phyloP scores from a whole-genome alignment of 2,888 invertebrate genomes.

The Cyclophora albipunctata region DNA sequence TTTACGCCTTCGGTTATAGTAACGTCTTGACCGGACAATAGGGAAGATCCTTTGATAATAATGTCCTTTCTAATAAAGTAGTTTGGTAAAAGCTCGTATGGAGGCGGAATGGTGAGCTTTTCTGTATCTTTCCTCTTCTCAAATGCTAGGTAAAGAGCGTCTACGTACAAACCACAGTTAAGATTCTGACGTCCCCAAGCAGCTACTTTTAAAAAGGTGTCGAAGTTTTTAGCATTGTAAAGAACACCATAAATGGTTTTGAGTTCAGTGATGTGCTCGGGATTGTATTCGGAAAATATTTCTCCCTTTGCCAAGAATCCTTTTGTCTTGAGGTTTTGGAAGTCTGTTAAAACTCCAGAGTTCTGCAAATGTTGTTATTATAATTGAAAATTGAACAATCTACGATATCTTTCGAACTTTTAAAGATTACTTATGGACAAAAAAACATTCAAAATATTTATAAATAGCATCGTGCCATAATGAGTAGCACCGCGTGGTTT shows the following conservation, averaged over 20 bases:
- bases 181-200: slow-evolving; percentile 76
- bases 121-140: slow-evolving; percentile 75
- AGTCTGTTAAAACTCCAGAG: slow-evolving; percentile 36
- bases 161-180: slow-evolving; percentile 79
- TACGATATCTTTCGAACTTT: no score
- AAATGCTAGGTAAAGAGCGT: slow-evolving; percentile 75
- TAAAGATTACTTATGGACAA: no score
- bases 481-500: no score
- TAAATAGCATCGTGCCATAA: no score
- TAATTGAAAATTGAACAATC: no score
- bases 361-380: slow-evolving; percentile 34
- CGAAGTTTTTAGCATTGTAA: slow-evolving; percentile 73
- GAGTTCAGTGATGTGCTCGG: slow-evolving; percentile 44
- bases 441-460: no score
- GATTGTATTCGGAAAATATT: slow-evolving; percentile 57
- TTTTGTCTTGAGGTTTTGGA: slow-evolving; percentile 38
- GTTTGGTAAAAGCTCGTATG: slow-evolving; percentile 80
- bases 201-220: slow-evolving; percentile 73
- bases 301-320: slow-evolving; percentile 48
- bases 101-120: slow-evolving; percentile 76
- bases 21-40: slow-evolving; percentile 41
- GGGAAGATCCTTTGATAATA: slow-evolving; percentile 58
- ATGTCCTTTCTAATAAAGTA: slow-evolving; percentile 78
- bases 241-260: slow-evolving; percentile 64
- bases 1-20: slow-evolving; percentile 36